phyloP scores from a whole-genome alignment of 2,113 vertebrate genomes.

The Lynx canadensis region DNA sequence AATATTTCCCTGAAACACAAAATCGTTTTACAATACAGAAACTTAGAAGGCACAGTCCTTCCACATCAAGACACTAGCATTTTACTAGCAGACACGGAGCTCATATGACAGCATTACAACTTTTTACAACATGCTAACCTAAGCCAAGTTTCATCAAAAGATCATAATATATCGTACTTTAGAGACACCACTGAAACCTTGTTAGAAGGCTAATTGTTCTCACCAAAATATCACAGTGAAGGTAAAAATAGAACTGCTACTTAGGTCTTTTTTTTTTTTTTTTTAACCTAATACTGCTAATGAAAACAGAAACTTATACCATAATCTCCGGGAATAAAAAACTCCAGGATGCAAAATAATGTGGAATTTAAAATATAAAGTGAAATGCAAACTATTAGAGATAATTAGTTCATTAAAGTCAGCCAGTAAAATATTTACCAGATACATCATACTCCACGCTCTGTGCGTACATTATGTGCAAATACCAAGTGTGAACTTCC shows the following conservation, averaged over 20 bases:
- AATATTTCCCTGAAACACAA: not conserved
- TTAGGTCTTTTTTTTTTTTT: not conserved
- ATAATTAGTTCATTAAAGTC: not conserved
- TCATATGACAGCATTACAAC: not conserved
- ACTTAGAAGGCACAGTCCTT: not conserved
- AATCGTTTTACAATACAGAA: not conserved
- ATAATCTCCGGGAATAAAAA: not conserved
- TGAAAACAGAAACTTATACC: not conserved
- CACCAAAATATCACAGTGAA: slow-evolving; percentile 28
- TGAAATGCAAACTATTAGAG: slow-evolving; percentile 17
- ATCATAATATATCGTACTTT: not conserved
- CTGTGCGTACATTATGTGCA: not conserved
- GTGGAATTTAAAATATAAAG: not conserved
- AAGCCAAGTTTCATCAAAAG: slow-evolving; percentile 41
- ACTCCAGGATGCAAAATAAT: not conserved
- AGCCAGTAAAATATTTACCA: not conserved
- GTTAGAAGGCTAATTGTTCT: not conserved
- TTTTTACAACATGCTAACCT: not conserved
- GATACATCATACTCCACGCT: not conserved
- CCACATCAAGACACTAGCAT: not conserved
- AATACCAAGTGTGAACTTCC: not conserved
- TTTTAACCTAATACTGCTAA: slow-evolving; percentile 36
- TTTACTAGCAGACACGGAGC: not conserved
- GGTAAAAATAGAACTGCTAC: not conserved
- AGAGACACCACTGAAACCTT: not conserved